Evolutionary conservation across 30 jellyfish, hydroid and myxozoan genomes (phyloP).

Genomic region (Turritopsis dohrnii): DNA sequence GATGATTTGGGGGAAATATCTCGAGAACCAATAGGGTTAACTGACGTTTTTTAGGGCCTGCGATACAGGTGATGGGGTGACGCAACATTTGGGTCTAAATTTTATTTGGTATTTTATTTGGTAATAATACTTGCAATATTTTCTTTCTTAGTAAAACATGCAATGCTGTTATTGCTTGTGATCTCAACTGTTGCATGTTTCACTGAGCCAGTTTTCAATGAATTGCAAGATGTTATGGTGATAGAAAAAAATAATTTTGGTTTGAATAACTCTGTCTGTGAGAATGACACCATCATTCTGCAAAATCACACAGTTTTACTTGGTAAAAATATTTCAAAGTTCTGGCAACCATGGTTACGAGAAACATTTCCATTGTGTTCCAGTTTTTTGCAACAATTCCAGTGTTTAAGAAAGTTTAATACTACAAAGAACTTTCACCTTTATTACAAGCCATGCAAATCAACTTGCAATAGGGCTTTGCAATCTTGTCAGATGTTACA

Average conservation of each 20-base stretch:
- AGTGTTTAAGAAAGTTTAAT: not conserved
- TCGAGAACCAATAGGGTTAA: no score
- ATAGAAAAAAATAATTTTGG: not conserved
- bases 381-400: not conserved
- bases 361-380: constrained; percentile 2
- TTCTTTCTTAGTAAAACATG: not conserved
- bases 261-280: not conserved
- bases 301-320: not conserved
- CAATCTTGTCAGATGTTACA: constrained; percentile 14
- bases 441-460: not conserved
- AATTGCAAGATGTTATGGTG: not conserved
- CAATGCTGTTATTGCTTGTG: not conserved
- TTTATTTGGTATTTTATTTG: no score
- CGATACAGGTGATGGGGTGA: not conserved
- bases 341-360: constrained; percentile 12
- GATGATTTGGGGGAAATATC: no score
- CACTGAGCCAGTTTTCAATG: not conserved
- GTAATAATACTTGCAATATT: not conserved
- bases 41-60: no score
- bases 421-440: not conserved
- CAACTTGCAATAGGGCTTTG: constrained; percentile 1
- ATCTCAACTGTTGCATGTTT: not conserved
- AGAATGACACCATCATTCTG: not conserved
- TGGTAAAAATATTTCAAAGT: not conserved
- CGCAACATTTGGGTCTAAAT: not conserved